Base-by-base conservation (phyloP, 2,797 vertebrate species). In the Pitangus sulphuratus region DNA sequence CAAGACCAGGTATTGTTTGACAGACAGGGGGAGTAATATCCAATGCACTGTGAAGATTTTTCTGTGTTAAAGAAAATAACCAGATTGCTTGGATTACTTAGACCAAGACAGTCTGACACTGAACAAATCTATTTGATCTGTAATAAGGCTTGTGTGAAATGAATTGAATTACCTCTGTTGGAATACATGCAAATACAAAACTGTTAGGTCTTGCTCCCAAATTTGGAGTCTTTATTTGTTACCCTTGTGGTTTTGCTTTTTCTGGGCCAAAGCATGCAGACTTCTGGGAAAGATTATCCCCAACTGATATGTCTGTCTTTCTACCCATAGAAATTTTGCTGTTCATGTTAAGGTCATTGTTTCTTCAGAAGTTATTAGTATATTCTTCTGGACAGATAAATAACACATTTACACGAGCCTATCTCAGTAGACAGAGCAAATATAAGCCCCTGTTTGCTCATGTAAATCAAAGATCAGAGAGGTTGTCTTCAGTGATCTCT, bases 1-100 rank as follows among this genome's bases (percentile, higher is more conserved):
- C 99, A 99, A 99, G 99, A 99, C 98, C 99, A 99, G 99, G 99
- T 99, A 99, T 57, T 79, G 80, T 89, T 95, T 94, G 74, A 40
- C 57, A 65, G 65, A 69, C 3, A 62, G 57, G 2, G 37, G 51
- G 54, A 71, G 33, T 75, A 75, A 40, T 3, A 31, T 47, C n/a
- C 21, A 39, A 12, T 37, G 37, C 9, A 54, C 71, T 69, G 1
- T 61, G 60, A 87, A 75, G 37, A 53, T 40, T 72, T 83, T 69
- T 79, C 19, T 1, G 4, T 11, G 13, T 57, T 92, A 51, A 94
- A 60, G 66, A 77, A 94, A 93, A 93, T 28, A 79, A 80, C 21
- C 35, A 19, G 39, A 75, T 87, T 57, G 9, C 30, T 72, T 88
- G 64, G 30, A 30, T 95, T 62, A 16, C 15, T 66, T 81, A 45